Evolutionary conservation across 2,888 invertebrate genomes (phyloP).

Genomic region (Netelia fuscicornis): DNA sequence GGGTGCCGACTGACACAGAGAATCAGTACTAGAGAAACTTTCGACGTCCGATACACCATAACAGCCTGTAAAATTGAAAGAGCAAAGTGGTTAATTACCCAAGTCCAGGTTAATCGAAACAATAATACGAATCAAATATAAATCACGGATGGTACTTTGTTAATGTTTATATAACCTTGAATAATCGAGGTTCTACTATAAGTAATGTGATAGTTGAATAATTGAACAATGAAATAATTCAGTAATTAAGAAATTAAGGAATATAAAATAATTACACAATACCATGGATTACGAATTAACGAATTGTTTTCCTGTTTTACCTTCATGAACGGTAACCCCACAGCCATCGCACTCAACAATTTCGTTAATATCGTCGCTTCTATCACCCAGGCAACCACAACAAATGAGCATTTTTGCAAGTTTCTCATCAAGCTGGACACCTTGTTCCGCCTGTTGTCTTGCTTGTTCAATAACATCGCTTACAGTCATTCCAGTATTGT

Average conservation of each 20-base stretch:
- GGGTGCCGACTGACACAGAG: constrained; percentile 97
- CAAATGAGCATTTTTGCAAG: constrained; percentile 93
- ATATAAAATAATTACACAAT: no score
- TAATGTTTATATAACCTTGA: no score
- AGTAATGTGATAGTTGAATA: not conserved
- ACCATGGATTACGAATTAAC: not conserved
- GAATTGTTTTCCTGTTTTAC: constrained; percentile 82
- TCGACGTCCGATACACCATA: constrained; percentile 97
- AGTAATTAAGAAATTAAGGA: constrained; percentile 1
- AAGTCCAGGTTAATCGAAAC: no score
- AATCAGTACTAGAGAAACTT: constrained; percentile 96
- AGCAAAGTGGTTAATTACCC: no score
- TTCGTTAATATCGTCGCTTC: constrained; percentile 97
- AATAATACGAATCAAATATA: no score
- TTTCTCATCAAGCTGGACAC: constrained; percentile 84
- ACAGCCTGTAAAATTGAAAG: constrained; percentile 87
- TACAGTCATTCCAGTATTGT: constrained; percentile 84
- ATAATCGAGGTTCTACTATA: no score
- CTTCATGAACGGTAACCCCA: constrained; percentile 98
- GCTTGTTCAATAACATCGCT: constrained; percentile 86
- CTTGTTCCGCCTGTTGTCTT: constrained; percentile 84
- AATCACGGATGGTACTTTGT: no score
- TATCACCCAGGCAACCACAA: constrained; percentile 96
- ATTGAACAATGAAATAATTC: constrained; percentile 20
- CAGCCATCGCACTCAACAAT: constrained; percentile 99